Conservation (phyloP, 2,888 invertebrate genomes). For the Netelia melanura region DNA sequence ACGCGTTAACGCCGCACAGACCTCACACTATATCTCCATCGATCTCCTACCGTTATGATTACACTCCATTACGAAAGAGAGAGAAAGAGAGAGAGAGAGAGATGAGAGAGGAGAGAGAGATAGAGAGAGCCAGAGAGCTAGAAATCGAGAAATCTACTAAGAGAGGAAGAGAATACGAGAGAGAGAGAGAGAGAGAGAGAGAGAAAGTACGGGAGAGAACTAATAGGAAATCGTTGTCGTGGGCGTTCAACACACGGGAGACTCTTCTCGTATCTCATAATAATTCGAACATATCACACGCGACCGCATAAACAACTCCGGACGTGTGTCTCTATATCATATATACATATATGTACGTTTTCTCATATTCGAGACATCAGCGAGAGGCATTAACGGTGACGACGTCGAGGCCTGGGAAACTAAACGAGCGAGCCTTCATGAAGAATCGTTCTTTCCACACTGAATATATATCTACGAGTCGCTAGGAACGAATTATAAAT, state of each 20-base stretch:
- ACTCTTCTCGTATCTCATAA: constrained; percentile 58
- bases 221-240: constrained; percentile 66
- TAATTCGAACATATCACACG: constrained; percentile 56
- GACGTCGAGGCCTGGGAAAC: constrained; percentile 39
- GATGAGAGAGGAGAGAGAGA: background rate
- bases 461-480: constrained; percentile 2
- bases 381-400: constrained; percentile 27
- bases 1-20: constrained; percentile 50
- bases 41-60: constrained; percentile 68
- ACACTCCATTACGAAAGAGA: constrained; percentile 57
- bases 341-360: background rate
- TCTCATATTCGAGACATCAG: constrained; percentile 41
- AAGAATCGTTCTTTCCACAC: constrained; percentile 51
- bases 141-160: constrained; percentile 20
- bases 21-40: constrained; percentile 49
- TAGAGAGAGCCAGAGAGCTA: background rate
- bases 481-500: background rate
- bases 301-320: background rate
- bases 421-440: constrained; percentile 34
- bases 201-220: constrained; percentile 37
- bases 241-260: constrained; percentile 49
- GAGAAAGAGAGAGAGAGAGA: background rate
- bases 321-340: background rate
- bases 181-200: background rate
- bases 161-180: constrained; percentile 31